A percentile compares a stretch with the other conserved stretches of the same genome.
phyloP scores from a whole-genome alignment of 2,797 vertebrate species.

The Esox masquinongy region DNA sequence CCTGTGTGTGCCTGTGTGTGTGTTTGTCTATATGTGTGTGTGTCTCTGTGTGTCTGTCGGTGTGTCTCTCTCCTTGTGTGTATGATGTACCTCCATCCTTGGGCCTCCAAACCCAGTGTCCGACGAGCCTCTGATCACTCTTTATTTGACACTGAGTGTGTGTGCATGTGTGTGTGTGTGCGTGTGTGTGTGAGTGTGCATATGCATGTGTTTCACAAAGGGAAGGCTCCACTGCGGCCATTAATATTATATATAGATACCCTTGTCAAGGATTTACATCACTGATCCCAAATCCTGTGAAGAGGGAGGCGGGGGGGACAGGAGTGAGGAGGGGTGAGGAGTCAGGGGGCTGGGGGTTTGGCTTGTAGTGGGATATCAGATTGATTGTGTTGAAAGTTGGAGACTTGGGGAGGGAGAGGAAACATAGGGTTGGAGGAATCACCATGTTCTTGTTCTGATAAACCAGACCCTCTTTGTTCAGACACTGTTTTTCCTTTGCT shows the following conservation, averaged over 20 bases:
- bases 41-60: conserved; percentile 13
- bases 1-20: conserved; percentile 53
- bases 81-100: conserved; percentile 68
- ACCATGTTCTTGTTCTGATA: conserved; percentile 75
- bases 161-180: no score
- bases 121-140: conserved; percentile 83
- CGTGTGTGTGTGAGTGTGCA: conserved; percentile 46
- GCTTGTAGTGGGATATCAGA: conserved; percentile 44
- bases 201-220: conserved; percentile 64
- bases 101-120: conserved; percentile 77
- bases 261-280: conserved; percentile 96
- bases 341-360: conserved; percentile 38
- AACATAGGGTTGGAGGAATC: conserved; percentile 81
- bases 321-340: conserved; percentile 64
- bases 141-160: conserved; percentile 86
- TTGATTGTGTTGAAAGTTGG: conserved; percentile 70
- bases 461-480: conserved; percentile 18
- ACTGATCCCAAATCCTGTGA: conserved; percentile 81
- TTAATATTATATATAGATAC: conserved; percentile 99
- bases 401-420: conserved; percentile 67
- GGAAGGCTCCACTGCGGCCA: conserved; percentile 83
- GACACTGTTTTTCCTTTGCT: not conserved
- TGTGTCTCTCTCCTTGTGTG: conserved; percentile 46
- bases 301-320: conserved; percentile 67
- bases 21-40: conserved; percentile 17